Conservation (phyloP, 2,113 vertebrate species). For the Cyanoramphus novaezelandiae region DNA sequence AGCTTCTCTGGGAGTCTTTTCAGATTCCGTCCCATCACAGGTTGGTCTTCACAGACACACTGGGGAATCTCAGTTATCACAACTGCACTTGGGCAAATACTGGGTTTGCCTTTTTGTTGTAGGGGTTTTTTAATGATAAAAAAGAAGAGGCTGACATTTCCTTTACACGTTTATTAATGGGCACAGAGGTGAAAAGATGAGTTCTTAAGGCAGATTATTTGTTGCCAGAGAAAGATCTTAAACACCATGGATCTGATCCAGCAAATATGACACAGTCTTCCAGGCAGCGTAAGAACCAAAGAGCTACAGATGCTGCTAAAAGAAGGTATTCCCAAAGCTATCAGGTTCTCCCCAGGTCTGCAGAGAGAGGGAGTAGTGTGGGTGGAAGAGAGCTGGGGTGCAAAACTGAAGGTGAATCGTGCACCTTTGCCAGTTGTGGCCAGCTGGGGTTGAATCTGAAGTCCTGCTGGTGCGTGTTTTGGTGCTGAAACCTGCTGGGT, state of each 20-base stretch:
- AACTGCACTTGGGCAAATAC: neutral
- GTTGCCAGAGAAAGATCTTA: neutral
- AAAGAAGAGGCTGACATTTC: neutral
- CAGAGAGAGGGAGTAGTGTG: neutral
- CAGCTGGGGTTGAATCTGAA: neutral
- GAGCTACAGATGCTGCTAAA: neutral
- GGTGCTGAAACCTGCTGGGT: neutral
- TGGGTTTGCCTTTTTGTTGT: neutral
- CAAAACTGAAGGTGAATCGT: rapidly evolving
- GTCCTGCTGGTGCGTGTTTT: neutral
- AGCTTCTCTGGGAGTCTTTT: neutral
- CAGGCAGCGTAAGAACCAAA: neutral
- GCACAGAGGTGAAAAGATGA: slow-evolving; percentile 13
- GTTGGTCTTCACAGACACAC: neutral
- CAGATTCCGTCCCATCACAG: neutral
- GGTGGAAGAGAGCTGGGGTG: neutral
- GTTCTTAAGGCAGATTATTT: neutral
- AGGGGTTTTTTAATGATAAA: too few relatives aligned
- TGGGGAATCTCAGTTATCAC: neutral
- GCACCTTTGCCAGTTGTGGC: rapidly evolving
- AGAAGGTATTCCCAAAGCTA: neutral
- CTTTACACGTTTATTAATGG: neutral
- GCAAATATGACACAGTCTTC: neutral
- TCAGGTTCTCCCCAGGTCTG: neutral
- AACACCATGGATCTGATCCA: neutral